phyloP scores from a whole-genome alignment of 2,113 vertebrate genomes.

The Atherinomorus stipes region DNA sequence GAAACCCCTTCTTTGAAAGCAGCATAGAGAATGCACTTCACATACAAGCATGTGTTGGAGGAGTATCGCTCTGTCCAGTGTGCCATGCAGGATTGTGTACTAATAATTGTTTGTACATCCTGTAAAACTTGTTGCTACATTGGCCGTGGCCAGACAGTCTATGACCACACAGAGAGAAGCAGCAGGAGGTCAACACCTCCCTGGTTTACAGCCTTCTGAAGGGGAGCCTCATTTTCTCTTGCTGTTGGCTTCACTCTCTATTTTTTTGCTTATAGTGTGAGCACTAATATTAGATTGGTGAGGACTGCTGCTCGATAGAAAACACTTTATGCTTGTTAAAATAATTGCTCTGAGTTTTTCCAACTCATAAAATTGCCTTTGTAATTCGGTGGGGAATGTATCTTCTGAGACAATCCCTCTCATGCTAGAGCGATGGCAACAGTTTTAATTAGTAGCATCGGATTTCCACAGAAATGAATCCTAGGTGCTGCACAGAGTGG shows the following conservation, averaged over 20 bases:
- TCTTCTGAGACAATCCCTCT: constrained; percentile 80
- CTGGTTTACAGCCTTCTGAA: constrained; percentile 71
- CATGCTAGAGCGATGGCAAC: constrained; percentile 70
- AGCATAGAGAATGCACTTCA: constrained; percentile 3
- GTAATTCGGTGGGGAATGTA: constrained; percentile 75
- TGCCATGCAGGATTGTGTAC: constrained; percentile 24
- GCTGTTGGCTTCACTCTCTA: constrained; percentile 60
- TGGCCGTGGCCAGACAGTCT: constrained; percentile 79
- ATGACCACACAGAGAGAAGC: constrained; percentile 81
- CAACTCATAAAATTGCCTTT: constrained; percentile 81
- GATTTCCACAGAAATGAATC: constrained; percentile 82
- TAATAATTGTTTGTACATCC: constrained; percentile 38
- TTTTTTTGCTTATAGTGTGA: constrained; percentile 70
- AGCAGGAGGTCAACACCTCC: constrained; percentile 76
- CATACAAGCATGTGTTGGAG: background rate
- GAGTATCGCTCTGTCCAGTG: constrained; percentile 4
- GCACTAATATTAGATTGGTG: constrained; percentile 81
- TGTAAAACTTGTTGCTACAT: constrained; percentile 66
- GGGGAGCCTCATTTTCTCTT: constrained; percentile 65
- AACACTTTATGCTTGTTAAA: constrained; percentile 82
- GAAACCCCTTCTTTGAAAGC: too few species aligned
- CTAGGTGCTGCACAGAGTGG: constrained; percentile 84
- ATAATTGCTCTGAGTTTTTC: constrained; percentile 81
- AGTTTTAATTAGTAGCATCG: constrained; percentile 83
- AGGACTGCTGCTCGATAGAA: constrained; percentile 75